Evolutionary conservation across 2,797 vertebrate species (phyloP).

Genomic region (Hyperoplus lanceolatus): DNA sequence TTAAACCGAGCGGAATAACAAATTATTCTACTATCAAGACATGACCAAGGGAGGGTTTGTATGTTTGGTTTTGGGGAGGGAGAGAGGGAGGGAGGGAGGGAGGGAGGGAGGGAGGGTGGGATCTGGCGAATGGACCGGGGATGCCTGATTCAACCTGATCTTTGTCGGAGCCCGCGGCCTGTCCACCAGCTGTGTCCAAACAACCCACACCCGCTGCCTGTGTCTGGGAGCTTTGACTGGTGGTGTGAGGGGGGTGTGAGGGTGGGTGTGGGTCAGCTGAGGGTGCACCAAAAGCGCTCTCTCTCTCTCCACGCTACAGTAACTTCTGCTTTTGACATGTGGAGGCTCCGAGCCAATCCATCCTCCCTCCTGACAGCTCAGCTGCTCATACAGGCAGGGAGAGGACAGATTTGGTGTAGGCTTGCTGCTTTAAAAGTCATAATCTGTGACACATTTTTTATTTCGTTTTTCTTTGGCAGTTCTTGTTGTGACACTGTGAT

Average conservation of each 20-base stretch:
- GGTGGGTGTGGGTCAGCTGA: conserved; percentile 58
- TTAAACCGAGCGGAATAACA: conserved; percentile 31
- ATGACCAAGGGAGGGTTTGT: conserved; percentile 4
- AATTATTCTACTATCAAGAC: conserved; percentile 1
- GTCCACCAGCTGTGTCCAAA: conserved; percentile 76
- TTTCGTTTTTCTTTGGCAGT: conserved; percentile 7
- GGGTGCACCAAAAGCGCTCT: conserved; percentile 47
- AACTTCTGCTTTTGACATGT: conserved; percentile 71
- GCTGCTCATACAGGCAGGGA: conserved; percentile 35
- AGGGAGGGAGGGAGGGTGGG: conserved; percentile 6
- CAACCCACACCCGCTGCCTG: conserved; percentile 51
- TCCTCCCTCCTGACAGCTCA: conserved; percentile 60
- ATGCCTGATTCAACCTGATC: conserved; percentile 48
- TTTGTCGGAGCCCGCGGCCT: conserved; percentile 44
- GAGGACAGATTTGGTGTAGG: conserved; percentile 36
- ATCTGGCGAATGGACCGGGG: conserved; percentile 1
- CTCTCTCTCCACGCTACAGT: conserved; percentile 67
- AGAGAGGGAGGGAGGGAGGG: conserved; percentile 1
- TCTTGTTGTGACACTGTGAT: not conserved
- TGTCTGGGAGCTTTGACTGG: conserved; percentile 38
- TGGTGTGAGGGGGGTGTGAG: conserved; percentile 14
- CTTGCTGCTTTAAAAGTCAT: conserved; percentile 29
- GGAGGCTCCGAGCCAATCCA: conserved; percentile 55
- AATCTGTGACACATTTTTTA: conserved; percentile 22
- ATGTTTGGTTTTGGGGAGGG: conserved; percentile 21